Evolutionary conservation across 2,888 invertebrate genomes (phyloP).

Genomic region (Aricia artaxerxes): DNA sequence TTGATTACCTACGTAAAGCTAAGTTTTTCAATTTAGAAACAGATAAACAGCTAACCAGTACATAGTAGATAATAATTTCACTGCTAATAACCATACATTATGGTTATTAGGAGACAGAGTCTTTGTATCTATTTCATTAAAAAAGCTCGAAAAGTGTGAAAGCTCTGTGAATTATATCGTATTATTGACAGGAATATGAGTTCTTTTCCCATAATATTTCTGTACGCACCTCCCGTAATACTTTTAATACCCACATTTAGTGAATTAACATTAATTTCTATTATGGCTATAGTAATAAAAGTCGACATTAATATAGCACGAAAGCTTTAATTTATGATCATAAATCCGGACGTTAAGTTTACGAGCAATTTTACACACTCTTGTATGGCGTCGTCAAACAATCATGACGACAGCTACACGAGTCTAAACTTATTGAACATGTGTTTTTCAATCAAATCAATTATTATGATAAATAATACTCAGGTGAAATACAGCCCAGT

Average conservation of each 20-base stretch:
- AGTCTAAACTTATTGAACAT: background rate
- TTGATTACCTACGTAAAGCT: no score
- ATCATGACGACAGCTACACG: background rate
- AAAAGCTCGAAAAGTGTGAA: no score
- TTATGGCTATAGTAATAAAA: background rate
- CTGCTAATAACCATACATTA: no score
- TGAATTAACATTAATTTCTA: background rate
- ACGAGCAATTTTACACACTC: background rate
- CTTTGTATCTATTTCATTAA: no score
- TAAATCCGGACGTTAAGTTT: background rate
- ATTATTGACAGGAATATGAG: no score
- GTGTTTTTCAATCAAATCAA: background rate
- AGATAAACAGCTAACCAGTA: no score
- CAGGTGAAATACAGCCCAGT: no score
- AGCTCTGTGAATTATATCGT: no score
- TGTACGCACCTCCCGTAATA: background rate
- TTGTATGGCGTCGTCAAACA: background rate
- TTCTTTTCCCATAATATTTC: no score
- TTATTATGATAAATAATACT: background rate
- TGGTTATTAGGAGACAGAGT: no score
- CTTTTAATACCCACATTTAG: background rate
- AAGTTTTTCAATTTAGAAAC: no score
- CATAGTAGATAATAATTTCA: no score
- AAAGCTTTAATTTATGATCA: constrained; percentile 1
- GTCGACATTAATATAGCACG: background rate